Evolutionary conservation across 2,888 invertebrate species (phyloP).

Genomic region (Serrognathus titanus): DNA sequence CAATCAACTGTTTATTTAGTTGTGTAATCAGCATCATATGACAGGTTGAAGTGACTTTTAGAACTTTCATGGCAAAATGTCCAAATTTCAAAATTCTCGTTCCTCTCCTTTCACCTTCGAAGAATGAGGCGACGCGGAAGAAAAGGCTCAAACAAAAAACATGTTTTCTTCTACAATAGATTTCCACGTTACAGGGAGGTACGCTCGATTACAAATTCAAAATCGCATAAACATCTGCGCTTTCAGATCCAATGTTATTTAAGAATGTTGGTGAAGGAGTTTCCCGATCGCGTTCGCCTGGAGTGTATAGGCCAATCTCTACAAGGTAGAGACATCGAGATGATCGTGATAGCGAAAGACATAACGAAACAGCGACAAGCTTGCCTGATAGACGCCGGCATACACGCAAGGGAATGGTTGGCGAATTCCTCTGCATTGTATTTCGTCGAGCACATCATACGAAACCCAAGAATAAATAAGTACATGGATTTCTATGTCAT

Average conservation of each 20-base stretch:
- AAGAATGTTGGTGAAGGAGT: constrained; percentile 11
- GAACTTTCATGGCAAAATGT: no score
- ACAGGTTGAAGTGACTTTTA: no score
- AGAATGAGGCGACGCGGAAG: neutral
- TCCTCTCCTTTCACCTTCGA: neutral
- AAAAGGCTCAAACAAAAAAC: neutral
- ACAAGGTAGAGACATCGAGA: constrained; percentile 26
- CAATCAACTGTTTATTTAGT: no score
- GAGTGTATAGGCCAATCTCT: constrained; percentile 24
- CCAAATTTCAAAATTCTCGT: no score
- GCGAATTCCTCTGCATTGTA: constrained; percentile 27
- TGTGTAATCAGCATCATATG: no score
- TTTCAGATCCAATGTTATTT: constrained; percentile 26
- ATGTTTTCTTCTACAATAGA: constrained; percentile 18
- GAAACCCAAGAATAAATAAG: constrained; percentile 16
- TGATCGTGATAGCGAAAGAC: constrained; percentile 21
- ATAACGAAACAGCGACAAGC: constrained; percentile 12
- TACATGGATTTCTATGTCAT: constrained; percentile 30
- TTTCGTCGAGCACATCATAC: constrained; percentile 24
- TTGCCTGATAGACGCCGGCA: constrained; percentile 28
- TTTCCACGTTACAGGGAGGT: constrained; percentile 21
- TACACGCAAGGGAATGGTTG: constrained; percentile 33
- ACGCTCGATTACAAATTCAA: neutral
- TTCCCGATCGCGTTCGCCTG: constrained; percentile 21
- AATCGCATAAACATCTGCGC: neutral